These are phyloP conservation scores for Chloroclysta siterata DNA, from an alignment of 2,888 invertebrate genomes.

Conservation along the genomic window DNA sequence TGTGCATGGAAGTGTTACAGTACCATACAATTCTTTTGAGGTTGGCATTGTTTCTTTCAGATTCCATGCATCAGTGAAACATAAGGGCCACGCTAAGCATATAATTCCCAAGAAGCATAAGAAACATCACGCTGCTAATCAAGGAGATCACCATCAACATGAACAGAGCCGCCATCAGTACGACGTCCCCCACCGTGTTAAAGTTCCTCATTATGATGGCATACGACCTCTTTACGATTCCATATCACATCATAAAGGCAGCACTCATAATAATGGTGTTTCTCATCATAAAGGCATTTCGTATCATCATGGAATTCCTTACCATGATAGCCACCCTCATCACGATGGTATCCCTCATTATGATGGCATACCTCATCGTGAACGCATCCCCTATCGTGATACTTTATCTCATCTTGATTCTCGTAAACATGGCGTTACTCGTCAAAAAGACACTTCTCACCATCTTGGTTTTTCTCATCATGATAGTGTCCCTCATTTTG, in stretches of 20 bases:
- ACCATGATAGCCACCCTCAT: neutral
- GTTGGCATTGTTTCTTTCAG: constrained; percentile 41
- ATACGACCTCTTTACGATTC: neutral
- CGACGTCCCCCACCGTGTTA: neutral
- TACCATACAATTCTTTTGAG: neutral
- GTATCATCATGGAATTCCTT: neutral
- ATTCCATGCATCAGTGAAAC: constrained; percentile 56
- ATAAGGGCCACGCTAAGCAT: constrained; percentile 50
- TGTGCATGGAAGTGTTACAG: too few relatives aligned
- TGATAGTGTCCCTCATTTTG: neutral
- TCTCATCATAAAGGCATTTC: neutral
- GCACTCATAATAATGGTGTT: neutral
- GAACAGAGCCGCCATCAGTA: constrained; percentile 7
- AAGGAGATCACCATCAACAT: constrained; percentile 12
- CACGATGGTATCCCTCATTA: neutral
- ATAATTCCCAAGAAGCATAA: constrained; percentile 33
- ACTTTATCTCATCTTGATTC: neutral
- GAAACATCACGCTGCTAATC: constrained; percentile 39
- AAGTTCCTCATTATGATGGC: constrained; percentile 9
- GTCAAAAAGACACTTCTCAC: neutral
- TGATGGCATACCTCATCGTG: neutral
- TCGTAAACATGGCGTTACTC: neutral
- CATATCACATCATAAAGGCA: neutral
- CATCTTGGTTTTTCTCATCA: neutral
- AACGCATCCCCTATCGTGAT: neutral